These are phyloP conservation scores for Oenanthe oenanthe DNA, from an alignment of 2,113 vertebrate species.

Conservation along the genomic window DNA sequence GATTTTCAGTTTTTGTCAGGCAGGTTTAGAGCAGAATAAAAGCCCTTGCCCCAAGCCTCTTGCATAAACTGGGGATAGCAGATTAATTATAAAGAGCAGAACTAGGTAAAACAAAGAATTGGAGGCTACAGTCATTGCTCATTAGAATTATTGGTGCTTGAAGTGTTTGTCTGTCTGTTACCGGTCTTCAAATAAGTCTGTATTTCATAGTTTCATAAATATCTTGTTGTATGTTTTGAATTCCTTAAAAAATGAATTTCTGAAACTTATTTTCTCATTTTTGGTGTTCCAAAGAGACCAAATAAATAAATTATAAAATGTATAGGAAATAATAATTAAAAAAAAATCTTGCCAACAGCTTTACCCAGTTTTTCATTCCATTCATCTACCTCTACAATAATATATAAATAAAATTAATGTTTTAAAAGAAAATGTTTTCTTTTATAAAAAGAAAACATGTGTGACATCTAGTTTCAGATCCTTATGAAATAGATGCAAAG, in stretches of 20 bases:
- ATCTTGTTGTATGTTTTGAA: background rate
- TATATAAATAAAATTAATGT: background rate
- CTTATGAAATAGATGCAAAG: background rate
- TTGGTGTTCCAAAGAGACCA: background rate
- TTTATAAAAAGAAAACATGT: background rate
- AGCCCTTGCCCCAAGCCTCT: fast-evolving
- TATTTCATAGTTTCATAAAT: background rate
- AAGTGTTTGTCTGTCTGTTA: background rate
- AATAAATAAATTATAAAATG: background rate
- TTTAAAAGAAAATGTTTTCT: slow-evolving; percentile 13
- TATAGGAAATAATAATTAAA: background rate
- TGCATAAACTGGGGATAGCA: background rate
- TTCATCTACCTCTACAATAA: background rate
- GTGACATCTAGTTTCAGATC: background rate
- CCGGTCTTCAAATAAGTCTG: background rate
- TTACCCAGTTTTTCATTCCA: background rate
- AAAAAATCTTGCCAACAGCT: background rate
- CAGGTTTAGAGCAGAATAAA: background rate
- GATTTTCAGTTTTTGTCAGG: background rate
- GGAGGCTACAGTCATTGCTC: background rate
- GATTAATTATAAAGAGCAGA: background rate
- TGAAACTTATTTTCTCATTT: background rate
- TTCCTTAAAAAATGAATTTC: background rate
- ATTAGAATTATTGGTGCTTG: background rate
- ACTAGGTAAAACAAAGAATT: background rate